Base-by-base conservation (phyloP, 1,140 invertebrate genomes). In the Colletes latitarsis region DNA sequence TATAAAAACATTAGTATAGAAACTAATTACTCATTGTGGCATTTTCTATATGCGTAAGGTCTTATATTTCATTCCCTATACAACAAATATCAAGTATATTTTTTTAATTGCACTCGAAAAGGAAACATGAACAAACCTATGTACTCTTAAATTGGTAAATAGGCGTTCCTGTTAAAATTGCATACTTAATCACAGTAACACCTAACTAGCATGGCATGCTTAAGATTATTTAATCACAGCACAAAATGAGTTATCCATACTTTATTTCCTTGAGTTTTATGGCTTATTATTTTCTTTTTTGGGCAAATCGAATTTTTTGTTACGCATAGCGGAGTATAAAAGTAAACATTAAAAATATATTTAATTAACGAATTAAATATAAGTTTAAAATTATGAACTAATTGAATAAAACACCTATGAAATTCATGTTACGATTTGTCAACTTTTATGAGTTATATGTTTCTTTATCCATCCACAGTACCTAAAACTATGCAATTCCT, bases 141-240 rank as follows among this genome's bases (percentile, higher is more conserved):
- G 1, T 66, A 80, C 10, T 58, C 14, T 19, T 62, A 75, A 52
- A 49, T 3, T 76, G 52, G 19, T 57, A 85, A 85, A 85, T 77
- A 81, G 83, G 67, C n/a, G 41, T 71, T 53, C 84, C 73, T 53
- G 53, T 77, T 6, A 68, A 77, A 63, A 85, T 82, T 85, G 78
- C 64, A 81, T 83, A 84, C 77, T 84, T 84, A 85, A 84, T 85
- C 68, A 81, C 72, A 85, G 53, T 81, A 81, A 81, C 55, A 73
- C 72, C 66, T 85, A 85, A 84, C 68, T 84, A 85, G 79, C 72
- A 74, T 84, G 77, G 80, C 80, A 85, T 85, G 78, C 82, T 84
- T 85, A 85, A 84, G n/a, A 84, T 76, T 85, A 85, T 81, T 75
- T 84, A 76, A 85, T 85, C 83, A 85, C 83, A 85, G 83, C 82